phyloP scores from a whole-genome alignment of 2,888 invertebrate genomes.

The Andrena trimmerana region DNA sequence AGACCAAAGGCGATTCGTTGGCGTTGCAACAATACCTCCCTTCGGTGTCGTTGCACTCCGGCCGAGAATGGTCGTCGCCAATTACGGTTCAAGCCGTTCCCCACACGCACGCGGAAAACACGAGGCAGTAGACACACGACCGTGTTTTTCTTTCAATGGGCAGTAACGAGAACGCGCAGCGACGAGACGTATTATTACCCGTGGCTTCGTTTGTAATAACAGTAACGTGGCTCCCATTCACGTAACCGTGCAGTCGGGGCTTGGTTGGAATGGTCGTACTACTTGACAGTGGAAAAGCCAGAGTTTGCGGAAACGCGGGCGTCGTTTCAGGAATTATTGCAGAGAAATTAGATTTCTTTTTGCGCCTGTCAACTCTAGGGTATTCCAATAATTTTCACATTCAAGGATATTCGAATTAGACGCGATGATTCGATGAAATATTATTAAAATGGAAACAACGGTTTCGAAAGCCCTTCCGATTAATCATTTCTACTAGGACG shows the following conservation, averaged over 20 bases:
- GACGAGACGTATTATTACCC: slow-evolving; percentile 48
- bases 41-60: slow-evolving; percentile 24
- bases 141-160: slow-evolving; percentile 26
- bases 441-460: too few relatives aligned
- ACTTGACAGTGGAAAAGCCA: not conserved
- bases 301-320: too few relatives aligned
- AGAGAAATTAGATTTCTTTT: too few relatives aligned
- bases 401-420: too few relatives aligned
- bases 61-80: slow-evolving; percentile 36
- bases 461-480: too few relatives aligned
- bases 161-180: slow-evolving; percentile 30
- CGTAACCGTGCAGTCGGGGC: not conserved
- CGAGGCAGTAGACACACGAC: slow-evolving; percentile 1
- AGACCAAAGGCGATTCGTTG: slow-evolving; percentile 15
- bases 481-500: too few relatives aligned
- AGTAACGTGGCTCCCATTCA: slow-evolving; percentile 29
- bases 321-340: too few relatives aligned
- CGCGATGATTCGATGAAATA: too few relatives aligned
- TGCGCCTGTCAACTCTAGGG: too few relatives aligned
- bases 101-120: slow-evolving; percentile 20
- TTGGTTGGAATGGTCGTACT: not conserved
- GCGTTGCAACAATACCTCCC: slow-evolving; percentile 21
- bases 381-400: too few relatives aligned
- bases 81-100: slow-evolving; percentile 27
- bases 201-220: slow-evolving; percentile 36